Evolutionary conservation across 2,888 invertebrate genomes (phyloP), one percentile per base, ranked within the genome.

Genomic region (Diploptera punctata): DNA sequence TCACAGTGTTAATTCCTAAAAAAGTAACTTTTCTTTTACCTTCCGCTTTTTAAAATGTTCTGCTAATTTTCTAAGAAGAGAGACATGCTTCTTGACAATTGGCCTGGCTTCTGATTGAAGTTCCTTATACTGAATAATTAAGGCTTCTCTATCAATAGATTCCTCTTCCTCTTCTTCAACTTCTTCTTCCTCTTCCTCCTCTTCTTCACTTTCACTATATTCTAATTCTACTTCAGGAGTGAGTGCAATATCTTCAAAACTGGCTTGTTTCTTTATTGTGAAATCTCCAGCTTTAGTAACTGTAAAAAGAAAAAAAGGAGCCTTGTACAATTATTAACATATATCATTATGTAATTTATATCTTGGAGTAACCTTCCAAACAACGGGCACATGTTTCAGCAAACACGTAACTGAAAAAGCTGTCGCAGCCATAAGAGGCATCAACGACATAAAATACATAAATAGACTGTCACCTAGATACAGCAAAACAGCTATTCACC

Each of bases 31-130:
- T 10, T 26, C 7, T 54, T 26, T 57, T 21, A 79, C 79, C 74
- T 81, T 82, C 65, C 80, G 77, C 62, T 79, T 80, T 72, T 79
- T 81, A 72, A 80, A 82, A 73, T 80, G 80, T 52, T 80, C 80
- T 1, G 78, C 78, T 76, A 82, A 78, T 75, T 81, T 81, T 68
- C 79, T 80, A 62, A 82, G 81, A 3, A 82, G 76, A 70, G 80
- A 78, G 62, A 77, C 78, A 75, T 81, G 82, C 74, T 77, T 78
- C 21, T 79, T 75, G 38, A 75, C 19, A 5, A 60, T 24, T 9
- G 49, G 18, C 0, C 43, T 47, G 16, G 38, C 70, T 71, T 78
- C 77, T 16, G 65, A 31, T 33, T 73, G 44, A 38, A 78, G 62
- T 3, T 44, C 38, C 47, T 57, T 74, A 43, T 77, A 76, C 7